Evolutionary conservation across 2,113 vertebrate species (phyloP), one percentile per base, ranked within the genome.

Genomic region (Anhinga rufa): DNA sequence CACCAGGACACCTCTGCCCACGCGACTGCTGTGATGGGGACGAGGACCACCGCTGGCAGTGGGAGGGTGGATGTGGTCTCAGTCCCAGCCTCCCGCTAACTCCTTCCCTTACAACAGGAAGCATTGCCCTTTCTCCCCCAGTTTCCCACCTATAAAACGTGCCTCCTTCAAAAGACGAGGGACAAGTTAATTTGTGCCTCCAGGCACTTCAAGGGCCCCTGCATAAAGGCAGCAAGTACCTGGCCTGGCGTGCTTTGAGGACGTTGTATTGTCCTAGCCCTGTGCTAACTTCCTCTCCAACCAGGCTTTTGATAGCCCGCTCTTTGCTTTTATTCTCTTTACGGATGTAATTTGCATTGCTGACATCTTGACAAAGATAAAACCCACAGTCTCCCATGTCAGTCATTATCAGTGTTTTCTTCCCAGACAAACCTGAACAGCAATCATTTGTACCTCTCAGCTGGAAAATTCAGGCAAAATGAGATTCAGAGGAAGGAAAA

Each of bases 361-460:
- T 96, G 96, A 95, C 93, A 85, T 92, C 93, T 77, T 55, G 78
- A 95, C 95, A 97, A 95, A 96, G 95, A 96, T 95, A 93, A 96
- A 94, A 46, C 84, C 92, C 82, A 49, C 77, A 49, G 91, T 68
- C 93, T 95, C 82, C 89, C 91, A 82, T 58, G 84, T 90, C 92
- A 89, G 86, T 97, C 94, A 95, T 92, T 92, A 85, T 62, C 3
- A 10, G 74, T 82, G 86, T 91, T 96, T 96, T 89, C 95, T 93
- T 91, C 88, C 77, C 88, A 96, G 88, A 36, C 38, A 24, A 96
- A 94, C 95, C 95, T 94, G 82, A 83, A 82, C 88, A 60, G 91
- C 70, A 72, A 92, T 90, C 86, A 79, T 91, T 96, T 95, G 96
- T 95, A 89, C 70, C 78, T 95, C 95, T 90, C 95, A 90, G 94